phyloP scores from a whole-genome alignment of 2,888 invertebrate genomes.

The Oscheius onirici region DNA sequence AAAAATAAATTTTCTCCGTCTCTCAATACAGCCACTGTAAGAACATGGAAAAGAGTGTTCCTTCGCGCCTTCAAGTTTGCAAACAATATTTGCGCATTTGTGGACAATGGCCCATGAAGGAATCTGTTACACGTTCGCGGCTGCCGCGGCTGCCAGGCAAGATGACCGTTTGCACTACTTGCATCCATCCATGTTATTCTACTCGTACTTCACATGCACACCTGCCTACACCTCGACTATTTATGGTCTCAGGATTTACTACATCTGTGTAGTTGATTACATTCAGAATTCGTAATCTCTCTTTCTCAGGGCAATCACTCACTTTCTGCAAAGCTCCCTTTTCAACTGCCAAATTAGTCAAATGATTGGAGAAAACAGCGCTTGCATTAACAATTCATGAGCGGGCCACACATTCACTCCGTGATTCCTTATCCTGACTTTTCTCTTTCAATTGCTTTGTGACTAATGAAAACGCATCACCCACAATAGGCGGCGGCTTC shows the following conservation, averaged over 20 bases:
- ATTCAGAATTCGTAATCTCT: background rate
- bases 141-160: conserved; percentile 28
- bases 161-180: conserved; percentile 29
- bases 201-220: background rate
- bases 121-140: conserved; percentile 30
- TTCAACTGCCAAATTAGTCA: background rate
- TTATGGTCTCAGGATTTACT: conserved; percentile 12
- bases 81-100: conserved; percentile 30
- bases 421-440: background rate
- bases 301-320: background rate
- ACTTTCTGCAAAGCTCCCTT: background rate
- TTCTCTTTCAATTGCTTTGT: background rate
- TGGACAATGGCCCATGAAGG: conserved; percentile 32
- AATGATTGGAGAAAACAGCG: background rate
- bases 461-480: background rate
- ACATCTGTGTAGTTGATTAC: background rate
- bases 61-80: conserved; percentile 26
- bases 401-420: background rate
- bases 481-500: conserved; percentile 20
- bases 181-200: conserved; percentile 7
- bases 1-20: too few relatives aligned
- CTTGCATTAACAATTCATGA: background rate
- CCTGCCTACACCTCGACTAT: background rate
- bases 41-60: conserved; percentile 4
- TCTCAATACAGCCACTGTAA: background rate